phyloP scores from a whole-genome alignment of 2,797 vertebrate species.

The Anabas testudineus region DNA sequence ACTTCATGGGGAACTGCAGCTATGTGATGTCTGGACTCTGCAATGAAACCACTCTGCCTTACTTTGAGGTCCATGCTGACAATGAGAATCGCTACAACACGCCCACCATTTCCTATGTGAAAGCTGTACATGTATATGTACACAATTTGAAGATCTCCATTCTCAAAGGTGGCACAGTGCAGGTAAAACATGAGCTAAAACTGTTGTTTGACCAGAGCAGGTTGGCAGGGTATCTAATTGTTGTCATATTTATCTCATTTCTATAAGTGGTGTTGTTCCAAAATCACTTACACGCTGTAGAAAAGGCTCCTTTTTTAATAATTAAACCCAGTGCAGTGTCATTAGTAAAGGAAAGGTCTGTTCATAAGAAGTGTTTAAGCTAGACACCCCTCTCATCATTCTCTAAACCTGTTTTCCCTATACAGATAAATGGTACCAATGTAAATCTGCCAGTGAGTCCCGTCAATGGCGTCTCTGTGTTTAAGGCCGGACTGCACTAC shows the following conservation, averaged over 20 bases:
- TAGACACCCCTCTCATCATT: too few relatives aligned
- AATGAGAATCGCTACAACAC: constrained; percentile 84
- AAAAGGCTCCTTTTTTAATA: too few relatives aligned
- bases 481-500: constrained; percentile 79
- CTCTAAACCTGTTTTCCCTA: not conserved
- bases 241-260: too few relatives aligned
- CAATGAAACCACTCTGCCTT: constrained; percentile 70
- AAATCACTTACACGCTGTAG: too few relatives aligned
- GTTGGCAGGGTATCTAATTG: too few relatives aligned
- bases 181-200: constrained; percentile 78
- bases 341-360: too few relatives aligned
- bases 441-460: constrained; percentile 79
- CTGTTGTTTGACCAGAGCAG: too few relatives aligned
- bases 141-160: constrained; percentile 79
- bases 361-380: too few relatives aligned
- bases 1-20: constrained; percentile 88
- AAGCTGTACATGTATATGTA: constrained; percentile 82
- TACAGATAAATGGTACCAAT: constrained; percentile 79
- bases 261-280: too few relatives aligned
- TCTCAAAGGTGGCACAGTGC: constrained; percentile 82
- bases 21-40: constrained; percentile 84
- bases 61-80: constrained; percentile 82
- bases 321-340: too few relatives aligned
- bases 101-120: constrained; percentile 80
- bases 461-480: constrained; percentile 76